Percentiles rank a stretch among this genome's conserved stretches.
Evolutionary conservation across 92 coral and sea anemone genomes (phyloP).

Genomic region (Scolanthus callimorphus): DNA sequence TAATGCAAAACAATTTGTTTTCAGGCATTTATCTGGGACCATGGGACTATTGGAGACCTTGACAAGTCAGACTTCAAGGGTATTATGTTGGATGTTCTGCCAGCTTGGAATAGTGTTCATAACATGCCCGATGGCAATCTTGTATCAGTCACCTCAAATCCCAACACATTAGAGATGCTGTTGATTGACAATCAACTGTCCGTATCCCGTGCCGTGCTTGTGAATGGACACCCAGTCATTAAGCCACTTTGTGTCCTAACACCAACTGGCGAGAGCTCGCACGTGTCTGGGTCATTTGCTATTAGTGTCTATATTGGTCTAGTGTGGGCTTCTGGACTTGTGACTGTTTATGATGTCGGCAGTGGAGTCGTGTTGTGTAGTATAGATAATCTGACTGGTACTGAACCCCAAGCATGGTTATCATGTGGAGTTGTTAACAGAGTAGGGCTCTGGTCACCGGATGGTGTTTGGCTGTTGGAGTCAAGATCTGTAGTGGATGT

Average conservation of each 20-base stretch:
- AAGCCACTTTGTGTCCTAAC: constrained; percentile 38
- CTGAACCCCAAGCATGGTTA: constrained; percentile 37
- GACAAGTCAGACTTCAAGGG: constrained; percentile 77
- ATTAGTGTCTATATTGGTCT: constrained; percentile 63
- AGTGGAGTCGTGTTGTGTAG: constrained; percentile 68
- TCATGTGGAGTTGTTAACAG: constrained; percentile 34
- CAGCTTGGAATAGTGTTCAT: constrained; percentile 40
- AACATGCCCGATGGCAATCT: constrained; percentile 11
- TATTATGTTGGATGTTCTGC: constrained; percentile 65
- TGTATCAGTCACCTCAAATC: constrained; percentile 54
- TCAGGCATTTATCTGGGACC: constrained; percentile 74
- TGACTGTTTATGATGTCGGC: constrained; percentile 50
- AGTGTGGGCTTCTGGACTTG: constrained; percentile 45
- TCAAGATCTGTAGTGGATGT: constrained; percentile 56
- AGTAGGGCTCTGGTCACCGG: constrained; percentile 65
- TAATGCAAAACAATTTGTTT: too few relatives aligned
- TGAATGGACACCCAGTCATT: constrained; percentile 44
- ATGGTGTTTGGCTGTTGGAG: constrained; percentile 74
- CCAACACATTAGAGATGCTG: constrained; percentile 68
- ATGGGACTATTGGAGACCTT: constrained; percentile 41
- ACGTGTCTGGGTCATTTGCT: constrained; percentile 33
- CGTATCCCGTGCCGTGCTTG: constrained; percentile 44
- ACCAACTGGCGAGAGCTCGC: constrained; percentile 2
- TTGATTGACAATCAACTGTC: constrained; percentile 32
- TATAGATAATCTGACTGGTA: constrained; percentile 46